These are phyloP conservation scores for Acanthisitta chloris DNA, from an alignment of 2,113 vertebrate species.

Conservation along the genomic window DNA sequence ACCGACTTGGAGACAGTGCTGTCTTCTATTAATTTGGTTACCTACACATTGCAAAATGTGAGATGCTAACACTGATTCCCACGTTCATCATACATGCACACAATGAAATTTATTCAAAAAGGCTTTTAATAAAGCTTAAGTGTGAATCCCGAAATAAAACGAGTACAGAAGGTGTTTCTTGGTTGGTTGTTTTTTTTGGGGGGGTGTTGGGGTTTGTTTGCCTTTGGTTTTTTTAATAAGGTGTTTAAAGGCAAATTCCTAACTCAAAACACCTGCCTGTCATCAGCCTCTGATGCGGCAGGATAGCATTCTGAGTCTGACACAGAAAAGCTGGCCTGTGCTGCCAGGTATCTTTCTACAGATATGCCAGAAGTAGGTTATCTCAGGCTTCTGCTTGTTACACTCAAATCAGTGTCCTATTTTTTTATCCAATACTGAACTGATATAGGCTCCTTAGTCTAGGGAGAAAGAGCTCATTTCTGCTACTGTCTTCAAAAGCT, in stretches of 20 bases:
- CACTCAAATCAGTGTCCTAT: not conserved
- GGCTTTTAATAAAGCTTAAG: not conserved
- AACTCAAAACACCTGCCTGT: not conserved
- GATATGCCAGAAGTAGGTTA: slow-evolving; percentile 3
- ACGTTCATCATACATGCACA: not conserved
- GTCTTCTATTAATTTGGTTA: slow-evolving; percentile 97
- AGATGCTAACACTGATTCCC: not conserved
- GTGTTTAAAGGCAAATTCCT: not conserved
- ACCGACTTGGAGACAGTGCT: slow-evolving; percentile 97
- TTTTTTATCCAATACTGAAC: slow-evolving; percentile 24
- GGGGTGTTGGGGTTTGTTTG: not conserved
- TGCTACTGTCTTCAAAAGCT: not conserved
- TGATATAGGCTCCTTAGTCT: not conserved
- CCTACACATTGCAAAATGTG: slow-evolving; percentile 74
- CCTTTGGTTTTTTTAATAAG: not conserved
- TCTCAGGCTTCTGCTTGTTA: not conserved
- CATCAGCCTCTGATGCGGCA: not conserved
- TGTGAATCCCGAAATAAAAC: not conserved
- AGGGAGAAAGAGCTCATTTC: not conserved
- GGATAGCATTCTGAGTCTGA: not conserved
- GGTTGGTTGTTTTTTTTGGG: rapidly evolving
- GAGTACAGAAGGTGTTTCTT: not conserved
- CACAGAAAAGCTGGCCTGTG: not conserved
- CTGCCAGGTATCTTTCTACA: not conserved
- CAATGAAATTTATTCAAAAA: not conserved